Evolutionary conservation across 2,888 invertebrate species (phyloP).

Genomic region (Ennomos erosarius): DNA sequence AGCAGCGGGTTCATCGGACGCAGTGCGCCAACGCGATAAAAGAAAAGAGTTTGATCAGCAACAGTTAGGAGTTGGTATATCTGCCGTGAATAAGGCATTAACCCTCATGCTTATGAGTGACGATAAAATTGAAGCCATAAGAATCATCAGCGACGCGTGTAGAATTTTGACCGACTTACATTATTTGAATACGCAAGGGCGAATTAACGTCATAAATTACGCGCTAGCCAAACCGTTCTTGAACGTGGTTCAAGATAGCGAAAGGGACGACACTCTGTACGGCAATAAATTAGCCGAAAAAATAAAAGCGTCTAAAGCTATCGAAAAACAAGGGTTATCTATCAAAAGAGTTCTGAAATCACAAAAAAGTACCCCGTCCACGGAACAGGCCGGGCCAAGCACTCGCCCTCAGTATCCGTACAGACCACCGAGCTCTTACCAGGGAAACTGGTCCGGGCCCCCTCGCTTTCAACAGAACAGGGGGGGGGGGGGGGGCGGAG

Average conservation of each 20-base stretch:
- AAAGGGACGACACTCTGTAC: constrained; percentile 4
- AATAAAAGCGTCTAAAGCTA: constrained; percentile 14
- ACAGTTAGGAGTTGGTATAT: not conserved
- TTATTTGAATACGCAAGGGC: not conserved
- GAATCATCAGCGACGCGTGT: constrained; percentile 10
- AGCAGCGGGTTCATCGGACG: not conserved
- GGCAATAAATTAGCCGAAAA: constrained; percentile 10
- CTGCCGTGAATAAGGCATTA: not conserved
- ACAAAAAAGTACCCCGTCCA: not conserved
- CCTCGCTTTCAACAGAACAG: not conserved
- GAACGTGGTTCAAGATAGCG: constrained; percentile 7
- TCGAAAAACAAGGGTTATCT: constrained; percentile 12
- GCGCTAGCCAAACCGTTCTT: constrained; percentile 3
- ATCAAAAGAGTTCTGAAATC: not conserved
- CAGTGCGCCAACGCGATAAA: not conserved
- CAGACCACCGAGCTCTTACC: not conserved
- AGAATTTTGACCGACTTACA: constrained; percentile 11
- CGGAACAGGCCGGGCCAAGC: not conserved
- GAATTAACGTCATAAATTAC: not conserved
- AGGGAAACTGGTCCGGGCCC: constrained; percentile 5
- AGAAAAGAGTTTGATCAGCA: not conserved
- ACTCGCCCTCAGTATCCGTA: not conserved
- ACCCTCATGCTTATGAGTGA: not conserved
- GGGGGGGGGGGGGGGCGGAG: not conserved
- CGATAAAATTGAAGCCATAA: constrained; percentile 8